Conservation (phyloP, 2,113 vertebrate species). For the Pavo muticus region DNA sequence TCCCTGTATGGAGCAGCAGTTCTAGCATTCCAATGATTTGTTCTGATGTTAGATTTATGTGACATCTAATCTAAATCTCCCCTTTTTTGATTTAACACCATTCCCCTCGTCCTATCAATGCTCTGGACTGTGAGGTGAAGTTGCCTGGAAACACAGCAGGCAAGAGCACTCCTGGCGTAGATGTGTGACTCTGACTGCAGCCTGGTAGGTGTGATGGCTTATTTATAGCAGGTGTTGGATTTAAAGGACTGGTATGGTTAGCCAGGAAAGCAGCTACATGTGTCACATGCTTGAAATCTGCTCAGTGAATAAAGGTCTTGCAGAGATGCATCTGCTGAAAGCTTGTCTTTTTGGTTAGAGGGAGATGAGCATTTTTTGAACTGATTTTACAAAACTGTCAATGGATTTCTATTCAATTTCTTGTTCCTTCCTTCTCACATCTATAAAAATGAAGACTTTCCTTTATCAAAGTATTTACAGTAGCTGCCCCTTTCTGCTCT, state of each 20-base stretch:
- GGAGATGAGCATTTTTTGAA: not conserved
- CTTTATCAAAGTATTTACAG: not conserved
- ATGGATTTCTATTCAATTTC: not conserved
- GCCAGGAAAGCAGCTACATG: not conserved
- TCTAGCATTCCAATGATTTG: not conserved
- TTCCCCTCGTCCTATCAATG: too few species aligned
- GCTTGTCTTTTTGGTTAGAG: accelerated
- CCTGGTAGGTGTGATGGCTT: not conserved
- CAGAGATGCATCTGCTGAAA: not conserved
- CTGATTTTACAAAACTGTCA: not conserved
- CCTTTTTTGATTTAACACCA: too few species aligned
- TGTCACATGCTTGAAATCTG: not conserved
- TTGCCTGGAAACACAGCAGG: not conserved
- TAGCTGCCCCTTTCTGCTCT: not conserved
- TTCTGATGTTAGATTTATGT: not conserved
- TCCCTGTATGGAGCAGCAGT: not conserved
- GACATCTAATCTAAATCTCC: not conserved
- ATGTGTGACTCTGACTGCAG: not conserved
- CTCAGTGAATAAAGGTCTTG: not conserved
- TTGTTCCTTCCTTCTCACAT: not conserved
- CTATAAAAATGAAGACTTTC: not conserved
- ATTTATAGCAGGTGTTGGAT: not conserved
- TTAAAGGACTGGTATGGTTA: not conserved
- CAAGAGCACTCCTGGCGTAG: not conserved
- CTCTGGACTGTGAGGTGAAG: not conserved